Evolutionary conservation across 1,140 invertebrate genomes (phyloP).

Genomic region (Cheumatopsyche charites): DNA sequence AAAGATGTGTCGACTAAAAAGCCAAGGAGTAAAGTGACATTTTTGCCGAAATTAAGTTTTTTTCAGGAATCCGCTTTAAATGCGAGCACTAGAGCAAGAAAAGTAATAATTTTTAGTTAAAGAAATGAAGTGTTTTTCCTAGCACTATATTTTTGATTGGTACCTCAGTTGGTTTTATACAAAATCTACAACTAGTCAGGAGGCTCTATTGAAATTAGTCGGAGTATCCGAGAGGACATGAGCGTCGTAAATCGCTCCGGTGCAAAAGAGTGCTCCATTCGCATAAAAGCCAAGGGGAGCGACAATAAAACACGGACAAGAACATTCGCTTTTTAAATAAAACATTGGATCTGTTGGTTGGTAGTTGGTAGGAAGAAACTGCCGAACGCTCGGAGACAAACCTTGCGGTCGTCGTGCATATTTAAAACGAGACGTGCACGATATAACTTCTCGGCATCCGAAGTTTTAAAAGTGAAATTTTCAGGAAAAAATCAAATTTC

Average conservation of each 20-base stretch:
- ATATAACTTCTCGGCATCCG: neutral
- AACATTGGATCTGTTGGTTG: conserved; percentile 36
- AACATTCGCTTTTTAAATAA: conserved; percentile 43
- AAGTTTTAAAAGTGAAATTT: neutral
- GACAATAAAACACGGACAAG: conserved; percentile 45
- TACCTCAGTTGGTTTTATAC: too few relatives aligned
- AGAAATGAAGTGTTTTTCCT: too few relatives aligned
- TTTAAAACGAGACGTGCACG: conserved; percentile 34
- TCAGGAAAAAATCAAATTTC: too few relatives aligned
- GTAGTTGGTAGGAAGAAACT: conserved; percentile 13
- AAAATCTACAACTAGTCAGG: too few relatives aligned
- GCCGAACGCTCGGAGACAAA: conserved; percentile 30
- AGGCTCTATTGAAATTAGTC: conserved; percentile 10
- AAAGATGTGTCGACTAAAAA: too few relatives aligned
- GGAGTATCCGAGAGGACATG: neutral
- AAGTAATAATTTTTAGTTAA: too few relatives aligned
- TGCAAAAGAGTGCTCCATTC: neutral
- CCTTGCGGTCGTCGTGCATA: conserved; percentile 43
- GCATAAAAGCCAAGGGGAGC: conserved; percentile 22
- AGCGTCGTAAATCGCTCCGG: conserved; percentile 20
- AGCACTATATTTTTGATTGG: too few relatives aligned
- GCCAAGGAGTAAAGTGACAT: too few relatives aligned
- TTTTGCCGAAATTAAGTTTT: too few relatives aligned
- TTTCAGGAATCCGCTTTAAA: too few relatives aligned
- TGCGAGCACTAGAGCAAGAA: too few relatives aligned